Evolutionary conservation across 2,888 invertebrate genomes (phyloP).

Genomic region (Petrolisthes manimaculis): DNA sequence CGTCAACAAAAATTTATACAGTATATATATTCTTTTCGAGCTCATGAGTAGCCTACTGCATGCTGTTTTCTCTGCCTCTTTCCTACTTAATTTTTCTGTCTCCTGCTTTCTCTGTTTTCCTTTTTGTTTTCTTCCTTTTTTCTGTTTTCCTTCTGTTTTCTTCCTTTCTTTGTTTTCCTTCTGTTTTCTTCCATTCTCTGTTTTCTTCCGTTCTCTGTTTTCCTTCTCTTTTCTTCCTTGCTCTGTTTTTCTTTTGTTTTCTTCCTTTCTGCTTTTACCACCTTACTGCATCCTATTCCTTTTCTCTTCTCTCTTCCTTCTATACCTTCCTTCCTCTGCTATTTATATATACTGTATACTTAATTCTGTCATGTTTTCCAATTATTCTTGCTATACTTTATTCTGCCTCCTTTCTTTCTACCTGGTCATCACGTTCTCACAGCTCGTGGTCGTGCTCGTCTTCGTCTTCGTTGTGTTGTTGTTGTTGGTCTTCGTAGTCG

Average conservation of each 20-base stretch:
- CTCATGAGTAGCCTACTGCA: too few species aligned
- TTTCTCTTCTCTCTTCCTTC: neutral
- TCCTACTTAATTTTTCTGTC: too few species aligned
- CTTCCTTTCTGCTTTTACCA: neutral
- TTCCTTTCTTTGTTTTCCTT: neutral
- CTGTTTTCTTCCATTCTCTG: neutral
- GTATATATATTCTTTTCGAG: too few species aligned
- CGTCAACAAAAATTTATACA: too few species aligned
- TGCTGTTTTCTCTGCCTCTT: neutral
- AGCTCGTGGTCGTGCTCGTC: neutral
- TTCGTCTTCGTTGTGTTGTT: neutral
- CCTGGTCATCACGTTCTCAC: neutral
- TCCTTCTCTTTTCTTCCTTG: neutral
- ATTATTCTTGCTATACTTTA: too few species aligned
- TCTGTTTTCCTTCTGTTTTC: neutral
- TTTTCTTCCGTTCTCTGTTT: neutral
- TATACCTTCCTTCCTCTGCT: neutral
- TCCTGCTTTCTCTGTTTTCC: neutral
- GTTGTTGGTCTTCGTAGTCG: constrained; percentile 72
- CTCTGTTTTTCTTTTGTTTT: neutral
- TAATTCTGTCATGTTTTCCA: too few species aligned
- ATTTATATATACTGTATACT: too few species aligned
- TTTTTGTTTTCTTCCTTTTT: neutral
- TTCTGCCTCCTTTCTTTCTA: neutral
- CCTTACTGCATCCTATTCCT: neutral